Evolutionary conservation across 2,797 vertebrate genomes (phyloP), one percentile per base, ranked within the genome.

Genomic region (Vespertilio murinus): DNA sequence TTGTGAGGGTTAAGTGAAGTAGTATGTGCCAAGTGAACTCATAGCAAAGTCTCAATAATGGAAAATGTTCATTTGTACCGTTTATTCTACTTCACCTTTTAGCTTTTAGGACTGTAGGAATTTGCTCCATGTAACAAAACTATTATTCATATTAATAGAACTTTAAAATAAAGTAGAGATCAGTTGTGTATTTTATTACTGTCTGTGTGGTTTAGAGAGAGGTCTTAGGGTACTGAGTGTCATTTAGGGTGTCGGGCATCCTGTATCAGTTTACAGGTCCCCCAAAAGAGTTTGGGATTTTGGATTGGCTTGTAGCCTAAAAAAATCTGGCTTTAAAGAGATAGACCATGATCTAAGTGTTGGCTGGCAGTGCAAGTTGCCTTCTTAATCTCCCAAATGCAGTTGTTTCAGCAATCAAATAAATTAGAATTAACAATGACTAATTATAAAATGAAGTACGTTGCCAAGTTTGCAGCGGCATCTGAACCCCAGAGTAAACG

Each of bases 361-460:
- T 94, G 93, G 65, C 90, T 61, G 38, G 54, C 45, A 90, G 59
- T 52, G 42, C 74, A 83, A 45, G 38, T 84, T 92, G 91, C 17
- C 42, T 93, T 56, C 49, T 45, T 74, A 65, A 79, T 61, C 81
- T 96, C 90, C 71, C 64, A 52, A 87, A 77, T 85, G 85, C 69
- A 64, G 64, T 85, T 59, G 77, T 93, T 96, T 94, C 61, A 88
- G 78, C 83, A 71, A 88, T 93, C 93, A 95, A 67, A 89, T 95
- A 96, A 96, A 97, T 96, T 86, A 95, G 88, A 95, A 96, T 96
- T 94, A 97, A 87, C 88, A 90, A 40, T 3, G 18, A 73, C 92
- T 97, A 95, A 94, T 97, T 96, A 95, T 96, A 92, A 96, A 94
- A 97, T 86, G 89, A 80, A 64, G 80, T 93, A 67, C 16, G 23